Evolutionary conservation across 2,113 vertebrate species (phyloP), one percentile per base, ranked within the genome.

Genomic region (Ornithorhynchus anatinus): DNA sequence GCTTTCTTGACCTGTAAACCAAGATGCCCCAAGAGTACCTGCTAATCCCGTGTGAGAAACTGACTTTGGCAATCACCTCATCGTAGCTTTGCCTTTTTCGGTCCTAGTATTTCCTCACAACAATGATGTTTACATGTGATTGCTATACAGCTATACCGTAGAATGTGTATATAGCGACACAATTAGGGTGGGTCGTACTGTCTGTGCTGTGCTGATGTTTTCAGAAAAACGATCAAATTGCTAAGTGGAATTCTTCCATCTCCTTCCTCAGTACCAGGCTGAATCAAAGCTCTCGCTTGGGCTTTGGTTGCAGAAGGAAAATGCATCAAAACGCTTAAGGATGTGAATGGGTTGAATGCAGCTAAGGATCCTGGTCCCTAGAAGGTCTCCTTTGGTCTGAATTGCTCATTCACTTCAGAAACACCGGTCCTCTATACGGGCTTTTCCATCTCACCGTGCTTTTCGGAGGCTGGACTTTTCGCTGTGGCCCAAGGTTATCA

Each of bases 191-290:
- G 88, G 81, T 85, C 81, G 85, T 85, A 69, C 89, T 89, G 92
- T 92, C 87, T 93, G 92, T 93, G 92, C 89, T 48, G 77, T 92
- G 88, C 91, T 87, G 89, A 86, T 88, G 80, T 92, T 91, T 92
- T 79, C 87, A 89, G 85, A 89, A 79, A 87, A 89, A 90, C 10
- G 3, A 68, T 71, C 77, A 81, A 80, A 78, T 42, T 71, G 10
- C 58, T 71, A 84, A 87, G 91, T 93, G 93, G 91, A 93, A 93
- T 93, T 93, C 92, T 93, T 92, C 91, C 92, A 92, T 92, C 91
- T 92, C 89, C 91, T 88, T 61, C n/a, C 83, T 91, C 86, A 86
- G 83, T 72, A 60, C 48, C 57, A 84, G 80, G 80, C 82, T 83
- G 81, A 75, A 75, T 85, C 86, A 88, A 84, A 90, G 76, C 86